phyloP scores from a whole-genome alignment of 1,140 invertebrate genomes.

The Protaetia brevitarsis region DNA sequence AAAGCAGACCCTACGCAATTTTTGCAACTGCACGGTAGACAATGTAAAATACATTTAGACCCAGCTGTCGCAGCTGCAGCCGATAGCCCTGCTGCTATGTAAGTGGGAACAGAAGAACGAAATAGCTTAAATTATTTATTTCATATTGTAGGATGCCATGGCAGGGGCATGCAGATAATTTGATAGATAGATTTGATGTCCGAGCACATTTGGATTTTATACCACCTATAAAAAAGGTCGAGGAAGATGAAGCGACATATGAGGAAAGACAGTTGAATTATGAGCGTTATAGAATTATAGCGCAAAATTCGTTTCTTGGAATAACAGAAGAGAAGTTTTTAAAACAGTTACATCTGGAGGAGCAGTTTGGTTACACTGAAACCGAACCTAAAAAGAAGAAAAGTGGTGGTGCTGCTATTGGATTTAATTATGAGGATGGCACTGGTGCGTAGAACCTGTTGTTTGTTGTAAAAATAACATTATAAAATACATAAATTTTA shows the following conservation, averaged over 20 bases:
- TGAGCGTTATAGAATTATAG: constrained; percentile 92
- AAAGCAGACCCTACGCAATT: constrained; percentile 98
- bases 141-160: constrained; percentile 85
- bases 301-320: constrained; percentile 92
- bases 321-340: constrained; percentile 92
- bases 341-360: constrained; percentile 91
- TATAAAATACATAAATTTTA: no score
- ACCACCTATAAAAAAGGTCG: constrained; percentile 64
- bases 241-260: constrained; percentile 60
- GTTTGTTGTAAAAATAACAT: background rate
- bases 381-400: constrained; percentile 71
- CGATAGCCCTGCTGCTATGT: constrained; percentile 94
- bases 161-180: constrained; percentile 89
- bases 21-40: constrained; percentile 93
- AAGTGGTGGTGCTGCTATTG: constrained; percentile 75
- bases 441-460: constrained; percentile 30
- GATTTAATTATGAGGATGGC: constrained; percentile 86
- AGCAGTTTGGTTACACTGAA: constrained; percentile 87
- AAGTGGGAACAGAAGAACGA: constrained; percentile 42
- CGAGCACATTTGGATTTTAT: constrained; percentile 94
- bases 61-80: constrained; percentile 87
- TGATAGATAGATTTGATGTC: constrained; percentile 99
- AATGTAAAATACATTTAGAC: constrained; percentile 93
- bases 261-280: constrained; percentile 93
- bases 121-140: background rate